Evolutionary conservation across 1,140 invertebrate species (phyloP).

Genomic region (Prorops nasuta): DNA sequence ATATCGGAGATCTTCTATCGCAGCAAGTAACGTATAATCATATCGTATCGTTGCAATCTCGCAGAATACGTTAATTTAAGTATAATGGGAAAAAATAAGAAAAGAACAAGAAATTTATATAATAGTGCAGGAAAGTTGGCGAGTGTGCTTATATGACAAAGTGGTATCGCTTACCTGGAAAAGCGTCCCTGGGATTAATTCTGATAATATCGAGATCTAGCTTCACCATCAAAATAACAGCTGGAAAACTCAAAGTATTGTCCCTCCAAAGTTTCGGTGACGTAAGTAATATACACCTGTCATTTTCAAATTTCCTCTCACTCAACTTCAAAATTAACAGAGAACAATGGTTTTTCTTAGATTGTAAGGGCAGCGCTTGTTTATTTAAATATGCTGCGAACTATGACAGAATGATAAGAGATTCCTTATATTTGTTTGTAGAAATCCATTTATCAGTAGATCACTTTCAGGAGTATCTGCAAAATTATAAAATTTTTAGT

Average conservation of each 20-base stretch:
- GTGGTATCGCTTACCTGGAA: not conserved
- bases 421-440: too few relatives aligned
- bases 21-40: conserved; percentile 28
- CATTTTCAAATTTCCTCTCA: not conserved
- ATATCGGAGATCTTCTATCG: conserved; percentile 31
- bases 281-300: not conserved
- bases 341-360: conserved; percentile 8
- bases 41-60: not conserved
- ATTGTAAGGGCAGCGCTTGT: conserved; percentile 16
- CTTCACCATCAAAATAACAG: not conserved
- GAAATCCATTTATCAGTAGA: too few relatives aligned
- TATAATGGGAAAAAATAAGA: not conserved
- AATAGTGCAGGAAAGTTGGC: not conserved
- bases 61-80: not conserved
- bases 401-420: conserved; percentile 6
- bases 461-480: too few relatives aligned
- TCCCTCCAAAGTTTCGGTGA: not conserved
- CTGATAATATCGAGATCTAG: not conserved
- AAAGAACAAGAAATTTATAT: not conserved
- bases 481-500: too few relatives aligned
- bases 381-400: conserved; percentile 24
- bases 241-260: not conserved
- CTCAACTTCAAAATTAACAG: not conserved
- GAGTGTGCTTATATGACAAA: not conserved
- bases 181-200: not conserved